Evolutionary conservation across 2,888 invertebrate species (phyloP).

Genomic region (Drosophila paramelanica): DNA sequence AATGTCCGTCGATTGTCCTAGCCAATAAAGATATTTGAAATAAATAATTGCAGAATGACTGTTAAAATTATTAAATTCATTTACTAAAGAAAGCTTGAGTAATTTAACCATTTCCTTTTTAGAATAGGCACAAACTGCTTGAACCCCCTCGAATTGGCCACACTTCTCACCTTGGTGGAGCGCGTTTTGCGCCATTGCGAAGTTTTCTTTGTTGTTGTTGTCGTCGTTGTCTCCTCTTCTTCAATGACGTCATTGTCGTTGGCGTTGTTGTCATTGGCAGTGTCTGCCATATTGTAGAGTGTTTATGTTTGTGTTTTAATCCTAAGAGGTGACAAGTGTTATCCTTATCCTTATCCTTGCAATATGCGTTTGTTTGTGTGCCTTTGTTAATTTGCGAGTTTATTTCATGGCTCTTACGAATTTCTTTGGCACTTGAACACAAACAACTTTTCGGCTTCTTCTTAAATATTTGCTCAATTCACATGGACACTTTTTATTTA

Average conservation of each 20-base stretch:
- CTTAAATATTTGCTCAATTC: conserved; percentile 49
- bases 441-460: conserved; percentile 28
- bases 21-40: too few relatives aligned
- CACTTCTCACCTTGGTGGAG: conserved; percentile 70
- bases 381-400: conserved; percentile 55
- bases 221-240: conserved; percentile 62
- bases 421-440: conserved; percentile 46
- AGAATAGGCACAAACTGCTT: background rate
- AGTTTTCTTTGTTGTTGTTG: conserved; percentile 72
- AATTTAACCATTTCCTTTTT: background rate
- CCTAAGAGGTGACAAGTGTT: conserved; percentile 62
- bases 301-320: conserved; percentile 62
- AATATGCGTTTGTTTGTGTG: conserved; percentile 32
- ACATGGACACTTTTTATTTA: conserved; percentile 43
- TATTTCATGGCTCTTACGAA: conserved; percentile 66
- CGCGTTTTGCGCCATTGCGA: conserved; percentile 81
- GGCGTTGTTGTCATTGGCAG: conserved; percentile 65
- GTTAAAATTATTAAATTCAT: background rate
- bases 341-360: conserved; percentile 49
- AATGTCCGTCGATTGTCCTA: too few relatives aligned
- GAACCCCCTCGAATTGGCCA: conserved; percentile 28
- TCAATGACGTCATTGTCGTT: conserved; percentile 65
- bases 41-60: too few relatives aligned
- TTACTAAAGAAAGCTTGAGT: too few relatives aligned
- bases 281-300: conserved; percentile 71